These are phyloP conservation scores for Zaprionus capensis DNA, from an alignment of 1,140 invertebrate species.

Conservation along the genomic window DNA sequence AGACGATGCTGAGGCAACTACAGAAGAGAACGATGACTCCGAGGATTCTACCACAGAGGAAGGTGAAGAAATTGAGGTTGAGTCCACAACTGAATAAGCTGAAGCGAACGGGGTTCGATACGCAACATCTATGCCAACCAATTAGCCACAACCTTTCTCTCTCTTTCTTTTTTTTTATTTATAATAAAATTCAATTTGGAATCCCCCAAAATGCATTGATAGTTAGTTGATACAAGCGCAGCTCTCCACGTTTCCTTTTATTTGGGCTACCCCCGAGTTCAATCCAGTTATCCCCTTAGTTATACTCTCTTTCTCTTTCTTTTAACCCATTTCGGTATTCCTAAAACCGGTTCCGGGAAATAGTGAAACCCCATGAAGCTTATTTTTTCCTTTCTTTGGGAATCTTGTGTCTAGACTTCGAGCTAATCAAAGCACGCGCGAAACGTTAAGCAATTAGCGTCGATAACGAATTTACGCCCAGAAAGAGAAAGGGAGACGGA, in stretches of 20 bases:
- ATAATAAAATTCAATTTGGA: background rate
- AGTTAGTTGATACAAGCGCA: background rate
- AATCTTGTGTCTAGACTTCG: conserved; percentile 16
- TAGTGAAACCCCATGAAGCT: background rate
- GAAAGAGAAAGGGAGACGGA: background rate
- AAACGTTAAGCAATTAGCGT: conserved; percentile 50
- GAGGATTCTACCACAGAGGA: background rate
- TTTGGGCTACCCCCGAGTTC: background rate
- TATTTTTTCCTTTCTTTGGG: background rate
- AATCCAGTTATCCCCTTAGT: background rate
- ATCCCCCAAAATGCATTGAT: background rate
- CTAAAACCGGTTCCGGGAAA: background rate
- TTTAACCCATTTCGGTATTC: background rate
- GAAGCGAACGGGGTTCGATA: background rate
- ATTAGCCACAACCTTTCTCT: background rate
- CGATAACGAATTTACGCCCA: conserved; percentile 34
- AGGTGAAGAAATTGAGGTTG: background rate
- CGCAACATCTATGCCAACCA: background rate
- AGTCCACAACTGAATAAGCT: background rate
- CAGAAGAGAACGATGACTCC: background rate
- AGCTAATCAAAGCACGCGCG: conserved; percentile 42
- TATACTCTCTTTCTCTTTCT: background rate
- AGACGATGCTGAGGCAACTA: background rate
- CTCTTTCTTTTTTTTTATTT: background rate
- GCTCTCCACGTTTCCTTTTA: too few species aligned